Base-by-base conservation (phyloP, 2,113 vertebrate genomes). In the Labeo catla region DNA sequence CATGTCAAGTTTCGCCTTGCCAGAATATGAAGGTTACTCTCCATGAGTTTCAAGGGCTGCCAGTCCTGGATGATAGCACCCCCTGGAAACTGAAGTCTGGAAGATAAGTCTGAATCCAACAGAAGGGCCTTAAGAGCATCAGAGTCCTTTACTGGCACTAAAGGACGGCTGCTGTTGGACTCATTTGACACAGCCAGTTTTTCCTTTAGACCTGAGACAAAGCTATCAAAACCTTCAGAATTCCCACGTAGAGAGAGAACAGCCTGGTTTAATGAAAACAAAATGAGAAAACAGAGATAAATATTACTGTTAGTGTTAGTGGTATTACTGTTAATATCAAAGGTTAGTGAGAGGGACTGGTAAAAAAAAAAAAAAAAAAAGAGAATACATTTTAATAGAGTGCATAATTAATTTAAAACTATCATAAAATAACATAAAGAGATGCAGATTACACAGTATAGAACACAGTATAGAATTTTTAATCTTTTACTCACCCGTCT, bases 1-100 rank as follows among this genome's bases (percentile, higher is more conserved):
- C 90, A 91, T 16, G 88, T 88, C 43, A 92, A 74, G 50, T 86
- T 86, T 47, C 68, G 87, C 61, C 89, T 90, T 76, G 12, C 47
- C 77, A 91, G 49, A 76, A 91, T 39, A 8, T 90, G 82, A 66
- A 91, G 63, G 82, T 92, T 92, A 74, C 86, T 86, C 70, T 89
- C 70, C 8, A 90, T 84, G 72, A 85, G 87, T 50, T 84, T 81
- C 59, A 91, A 81, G 15, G 89, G 88, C 68, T 89, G 87, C 90
- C 89, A 91, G 74, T 91, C 90, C 19, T 89, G 87, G 34, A 91
- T 91, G 72, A 92, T 87, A 12, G 85, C 61, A 4, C 84, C 81
- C 3, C 89, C 91, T 10, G 89, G 91, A 57, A 91, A 89, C 47
- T 88, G 52, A 36, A 88, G 81, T 43, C 83, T 85, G 23, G 83